Evolutionary conservation across 1,140 invertebrate species (phyloP), one percentile per base, ranked within the genome.

Genomic region (Mercenaria mercenaria): DNA sequence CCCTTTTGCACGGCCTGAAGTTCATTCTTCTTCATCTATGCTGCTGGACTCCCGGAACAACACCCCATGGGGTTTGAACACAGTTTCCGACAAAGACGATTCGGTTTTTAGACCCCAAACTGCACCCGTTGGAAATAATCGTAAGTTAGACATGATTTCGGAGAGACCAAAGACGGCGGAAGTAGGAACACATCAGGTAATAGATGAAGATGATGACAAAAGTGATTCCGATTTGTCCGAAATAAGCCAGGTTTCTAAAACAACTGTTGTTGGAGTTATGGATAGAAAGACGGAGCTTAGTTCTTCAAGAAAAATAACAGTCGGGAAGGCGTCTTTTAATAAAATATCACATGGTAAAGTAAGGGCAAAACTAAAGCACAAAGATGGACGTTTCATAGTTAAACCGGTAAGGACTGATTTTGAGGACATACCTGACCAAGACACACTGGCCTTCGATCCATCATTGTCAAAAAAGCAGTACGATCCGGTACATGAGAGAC

Each of bases 61-160:
- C 47, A 88, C 86, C 3, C 86, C 86, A 1, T 88, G 77, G 76
- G 86, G 76, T n/a, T 18, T 88, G 10, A 61, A 72, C 43, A 81
- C 50, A 4, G 59, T 72, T 43, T 50, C 59, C 1, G 86, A 81
- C 29, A 56, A 84, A 34, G 86, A 81, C 13, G 72, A 61, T 18
- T 0, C 56, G 29, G 41, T 32, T 18, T 67, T 80, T 34, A 39
- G 86, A 34, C 86, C 86, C 3, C 50, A 81, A 34, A 88, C 86
- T 18, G 86, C 86, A 18, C 86, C 86, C 13, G 41, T 29, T 37
- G 41, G 41, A 47, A 79, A 10, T n/a, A 32, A 61, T 3, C 18
- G 32, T 2, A 52, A 32, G 13, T 11, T 29, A 37, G 39, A 52
- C 0, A 41, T 52, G 11, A 34, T 39, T 4, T 20, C n/a, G 20